Percentiles rank a stretch among this genome's conserved stretches.
Conservation (phyloP, 2,113 vertebrate genomes). For the Carassius auratus region DNA sequence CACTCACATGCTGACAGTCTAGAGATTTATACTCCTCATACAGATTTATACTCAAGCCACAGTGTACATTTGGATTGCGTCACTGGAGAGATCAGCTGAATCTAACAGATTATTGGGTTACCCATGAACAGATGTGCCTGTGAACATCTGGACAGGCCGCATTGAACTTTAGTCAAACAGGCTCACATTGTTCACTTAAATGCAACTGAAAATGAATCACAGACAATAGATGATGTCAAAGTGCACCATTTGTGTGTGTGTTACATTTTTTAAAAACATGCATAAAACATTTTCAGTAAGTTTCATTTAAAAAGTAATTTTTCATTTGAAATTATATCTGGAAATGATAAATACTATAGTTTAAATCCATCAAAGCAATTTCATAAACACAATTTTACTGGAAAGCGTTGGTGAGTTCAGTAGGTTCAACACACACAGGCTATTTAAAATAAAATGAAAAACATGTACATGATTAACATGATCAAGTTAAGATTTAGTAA, state of each 20-base stretch:
- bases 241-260: too few species aligned
- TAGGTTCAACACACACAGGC: background rate
- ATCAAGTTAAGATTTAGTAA: background rate
- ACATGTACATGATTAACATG: too few species aligned
- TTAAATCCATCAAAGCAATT: background rate
- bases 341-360: background rate
- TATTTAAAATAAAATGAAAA: background rate
- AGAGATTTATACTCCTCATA: conserved; percentile 30
- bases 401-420: background rate
- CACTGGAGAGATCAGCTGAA: conserved; percentile 36
- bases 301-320: background rate
- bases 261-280: too few species aligned
- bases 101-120: conserved; percentile 49
- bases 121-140: conserved; percentile 46
- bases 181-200: conserved; percentile 13
- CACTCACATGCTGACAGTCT: conserved; percentile 1
- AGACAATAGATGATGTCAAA: background rate
- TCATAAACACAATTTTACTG: background rate
- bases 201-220: conserved; percentile 4
- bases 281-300: background rate
- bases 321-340: background rate
- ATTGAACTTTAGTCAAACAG: background rate
- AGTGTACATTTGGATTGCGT: conserved; percentile 38
- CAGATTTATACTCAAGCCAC: conserved; percentile 30
- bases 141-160: conserved; percentile 31